Percentiles rank a stretch among this genome's conserved stretches.
phyloP scores from a whole-genome alignment of 2,797 vertebrate species.

The Spinibarbus caldwelli region DNA sequence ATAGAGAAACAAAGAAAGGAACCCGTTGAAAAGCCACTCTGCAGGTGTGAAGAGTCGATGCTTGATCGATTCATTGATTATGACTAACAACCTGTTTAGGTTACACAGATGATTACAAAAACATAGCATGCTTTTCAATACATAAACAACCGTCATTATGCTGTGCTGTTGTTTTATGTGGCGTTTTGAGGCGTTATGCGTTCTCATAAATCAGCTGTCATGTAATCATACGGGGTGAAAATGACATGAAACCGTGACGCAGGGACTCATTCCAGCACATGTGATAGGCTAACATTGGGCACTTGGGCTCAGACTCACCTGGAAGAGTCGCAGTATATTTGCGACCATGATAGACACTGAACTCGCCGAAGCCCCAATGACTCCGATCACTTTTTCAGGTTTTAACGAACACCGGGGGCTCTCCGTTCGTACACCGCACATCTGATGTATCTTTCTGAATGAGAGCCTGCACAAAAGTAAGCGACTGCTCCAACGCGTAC shows the following conservation, averaged over 20 bases:
- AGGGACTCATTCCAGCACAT: slow-evolving; percentile 10
- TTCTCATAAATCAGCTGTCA: slow-evolving; percentile 6
- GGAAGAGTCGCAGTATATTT: slow-evolving; percentile 97
- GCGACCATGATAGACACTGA: slow-evolving; percentile 99
- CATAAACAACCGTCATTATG: background rate
- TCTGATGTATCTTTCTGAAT: slow-evolving; percentile 98
- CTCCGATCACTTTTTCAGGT: slow-evolving; percentile 97
- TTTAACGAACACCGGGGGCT: slow-evolving; percentile 95
- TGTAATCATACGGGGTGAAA: slow-evolving; percentile 1
- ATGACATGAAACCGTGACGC: background rate
- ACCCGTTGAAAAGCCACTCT: slow-evolving; percentile 66
- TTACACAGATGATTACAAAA: slow-evolving; percentile 13
- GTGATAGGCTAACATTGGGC: background rate
- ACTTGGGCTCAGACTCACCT: slow-evolving; percentile 81
- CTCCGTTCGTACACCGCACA: slow-evolving; percentile 96
- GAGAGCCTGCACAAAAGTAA: slow-evolving; percentile 97
- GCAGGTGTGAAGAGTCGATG: slow-evolving; percentile 19
- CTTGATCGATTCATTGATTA: slow-evolving; percentile 50
- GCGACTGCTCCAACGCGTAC: slow-evolving; percentile 95
- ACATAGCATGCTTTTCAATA: background rate
- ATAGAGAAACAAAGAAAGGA: slow-evolving; percentile 61
- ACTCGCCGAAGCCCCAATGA: slow-evolving; percentile 95
- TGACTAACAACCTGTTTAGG: slow-evolving; percentile 16
- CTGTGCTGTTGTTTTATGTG: background rate
- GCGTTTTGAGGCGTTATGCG: too few relatives aligned